These are phyloP conservation scores for Balanococcus diminutus DNA, from an alignment of 2,888 invertebrate species.

Conservation along the genomic window DNA sequence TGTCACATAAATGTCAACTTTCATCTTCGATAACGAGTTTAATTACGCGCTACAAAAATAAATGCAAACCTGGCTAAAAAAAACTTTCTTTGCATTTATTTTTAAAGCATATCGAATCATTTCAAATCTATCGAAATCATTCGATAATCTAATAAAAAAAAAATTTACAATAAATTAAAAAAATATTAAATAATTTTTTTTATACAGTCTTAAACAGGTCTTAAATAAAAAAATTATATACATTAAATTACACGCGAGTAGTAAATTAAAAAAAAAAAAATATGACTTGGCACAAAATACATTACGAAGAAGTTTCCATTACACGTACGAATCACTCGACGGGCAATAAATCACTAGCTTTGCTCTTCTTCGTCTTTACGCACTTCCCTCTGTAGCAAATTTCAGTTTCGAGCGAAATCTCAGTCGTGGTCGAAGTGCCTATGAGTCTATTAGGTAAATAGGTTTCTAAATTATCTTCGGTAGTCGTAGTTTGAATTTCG, in stretches of 20 bases:
- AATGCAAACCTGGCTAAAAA: conserved; percentile 20
- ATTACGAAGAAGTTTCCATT: no score
- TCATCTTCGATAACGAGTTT: conserved; percentile 24
- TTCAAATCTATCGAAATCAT: background rate
- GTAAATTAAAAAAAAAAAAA: conserved; percentile 8
- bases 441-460: conserved; percentile 63
- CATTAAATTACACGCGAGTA: background rate
- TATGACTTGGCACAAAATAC: conserved; percentile 52
- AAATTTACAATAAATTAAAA: conserved; percentile 33
- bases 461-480: conserved; percentile 50
- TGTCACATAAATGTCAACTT: conserved; percentile 11
- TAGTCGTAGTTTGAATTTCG: conserved; percentile 58
- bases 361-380: conserved; percentile 67
- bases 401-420: conserved; percentile 84
- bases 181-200: conserved; percentile 21
- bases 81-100: conserved; percentile 35
- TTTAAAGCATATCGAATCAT: conserved; percentile 16
- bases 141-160: background rate
- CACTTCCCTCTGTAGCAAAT: conserved; percentile 87
- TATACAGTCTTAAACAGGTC: conserved; percentile 49
- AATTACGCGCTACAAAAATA: conserved; percentile 16
- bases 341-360: conserved; percentile 57
- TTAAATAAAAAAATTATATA: conserved; percentile 42
- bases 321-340: conserved; percentile 45
- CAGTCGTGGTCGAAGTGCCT: conserved; percentile 80